phyloP scores from a whole-genome alignment of 1,140 invertebrate genomes.

The Drosophila leontia region DNA sequence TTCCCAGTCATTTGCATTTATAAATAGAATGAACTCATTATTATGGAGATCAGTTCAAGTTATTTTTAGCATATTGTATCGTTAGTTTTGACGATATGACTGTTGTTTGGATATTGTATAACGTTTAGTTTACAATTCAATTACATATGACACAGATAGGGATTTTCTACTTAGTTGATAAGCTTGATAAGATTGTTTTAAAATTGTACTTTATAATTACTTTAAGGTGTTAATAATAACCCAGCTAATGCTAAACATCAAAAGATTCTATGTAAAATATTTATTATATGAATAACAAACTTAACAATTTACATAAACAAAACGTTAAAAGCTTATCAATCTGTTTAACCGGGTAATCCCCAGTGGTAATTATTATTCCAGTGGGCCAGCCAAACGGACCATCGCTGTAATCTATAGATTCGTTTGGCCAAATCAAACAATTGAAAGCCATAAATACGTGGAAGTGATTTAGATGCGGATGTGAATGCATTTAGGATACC shows the following conservation, averaged over 20 bases:
- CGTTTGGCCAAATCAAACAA: slow-evolving; percentile 22
- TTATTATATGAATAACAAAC: too few species aligned
- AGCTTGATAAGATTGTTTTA: not conserved
- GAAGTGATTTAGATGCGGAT: slow-evolving; percentile 29
- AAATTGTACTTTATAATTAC: not conserved
- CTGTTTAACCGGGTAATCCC: slow-evolving; percentile 1
- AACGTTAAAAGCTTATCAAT: slow-evolving; percentile 4
- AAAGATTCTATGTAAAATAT: not conserved
- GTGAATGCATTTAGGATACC: slow-evolving; percentile 11
- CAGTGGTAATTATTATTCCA: not conserved
- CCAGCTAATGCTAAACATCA: too few species aligned
- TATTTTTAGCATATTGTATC: not conserved
- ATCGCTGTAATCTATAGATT: slow-evolving; percentile 26
- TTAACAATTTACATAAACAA: not conserved
- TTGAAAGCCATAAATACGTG: slow-evolving; percentile 35
- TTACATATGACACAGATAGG: not conserved
- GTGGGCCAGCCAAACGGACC: not conserved
- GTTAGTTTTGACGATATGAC: not conserved
- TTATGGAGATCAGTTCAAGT: not conserved
- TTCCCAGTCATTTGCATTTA: not conserved
- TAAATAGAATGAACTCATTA: not conserved
- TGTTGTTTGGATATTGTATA: not conserved
- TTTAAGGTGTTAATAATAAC: not conserved
- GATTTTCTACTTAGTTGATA: too few species aligned
- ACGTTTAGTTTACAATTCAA: not conserved